These are phyloP conservation scores for Cephalopterus ornatus DNA, from an alignment of 2,113 vertebrate species.

Conservation along the genomic window DNA sequence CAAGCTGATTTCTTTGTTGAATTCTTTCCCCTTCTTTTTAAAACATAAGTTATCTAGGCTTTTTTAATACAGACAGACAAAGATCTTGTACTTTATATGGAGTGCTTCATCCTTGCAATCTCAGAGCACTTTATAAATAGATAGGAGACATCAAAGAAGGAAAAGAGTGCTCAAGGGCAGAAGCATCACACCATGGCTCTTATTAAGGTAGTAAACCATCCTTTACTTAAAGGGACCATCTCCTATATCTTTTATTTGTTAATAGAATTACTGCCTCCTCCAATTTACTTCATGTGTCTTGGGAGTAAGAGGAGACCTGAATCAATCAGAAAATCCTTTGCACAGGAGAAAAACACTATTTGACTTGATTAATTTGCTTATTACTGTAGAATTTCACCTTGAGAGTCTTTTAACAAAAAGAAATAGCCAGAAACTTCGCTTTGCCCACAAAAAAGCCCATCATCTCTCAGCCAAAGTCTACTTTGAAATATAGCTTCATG, in stretches of 20 bases:
- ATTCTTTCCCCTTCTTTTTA: background rate
- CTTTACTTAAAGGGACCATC: background rate
- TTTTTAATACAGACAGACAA: conserved; percentile 1
- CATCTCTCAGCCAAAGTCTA: background rate
- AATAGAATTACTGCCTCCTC: background rate
- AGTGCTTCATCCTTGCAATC: conserved; percentile 15
- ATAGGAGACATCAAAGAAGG: conserved; percentile 27
- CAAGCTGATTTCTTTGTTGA: background rate
- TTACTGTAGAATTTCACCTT: background rate
- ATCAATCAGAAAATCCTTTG: background rate
- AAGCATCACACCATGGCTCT: background rate
- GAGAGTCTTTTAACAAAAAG: background rate
- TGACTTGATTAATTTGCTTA: conserved; percentile 8
- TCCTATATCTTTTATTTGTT: background rate
- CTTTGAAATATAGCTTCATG: background rate
- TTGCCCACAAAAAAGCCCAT: background rate
- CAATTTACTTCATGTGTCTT: background rate
- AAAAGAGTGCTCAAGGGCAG: conserved; percentile 39
- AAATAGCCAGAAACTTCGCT: background rate
- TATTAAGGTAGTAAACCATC: conserved; percentile 20
- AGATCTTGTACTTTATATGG: conserved; percentile 7
- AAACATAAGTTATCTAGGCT: background rate
- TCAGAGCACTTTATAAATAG: conserved; percentile 36
- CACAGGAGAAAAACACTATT: background rate
- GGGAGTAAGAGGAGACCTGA: background rate